Evolutionary conservation across 2,797 vertebrate genomes (phyloP).

Genomic region (Champsocephalus gunnari): DNA sequence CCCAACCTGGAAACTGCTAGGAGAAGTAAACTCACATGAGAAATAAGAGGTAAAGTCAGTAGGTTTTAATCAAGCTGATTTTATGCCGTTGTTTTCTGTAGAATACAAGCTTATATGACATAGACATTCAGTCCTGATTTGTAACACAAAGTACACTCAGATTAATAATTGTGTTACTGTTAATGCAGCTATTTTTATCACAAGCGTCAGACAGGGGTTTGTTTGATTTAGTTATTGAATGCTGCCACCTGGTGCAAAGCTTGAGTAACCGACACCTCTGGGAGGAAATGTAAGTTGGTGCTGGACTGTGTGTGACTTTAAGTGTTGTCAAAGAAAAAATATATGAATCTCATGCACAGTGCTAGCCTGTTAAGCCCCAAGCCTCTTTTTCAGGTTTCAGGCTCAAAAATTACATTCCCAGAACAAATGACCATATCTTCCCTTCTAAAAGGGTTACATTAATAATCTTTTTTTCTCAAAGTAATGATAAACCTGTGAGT

Average conservation of each 20-base stretch:
- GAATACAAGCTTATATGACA: not conserved
- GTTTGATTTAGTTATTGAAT: constrained; percentile 30
- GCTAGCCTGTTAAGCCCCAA: too few species aligned
- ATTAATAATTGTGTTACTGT: not conserved
- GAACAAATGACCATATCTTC: too few species aligned
- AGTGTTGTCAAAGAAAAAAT: not conserved
- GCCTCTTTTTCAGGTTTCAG: too few species aligned
- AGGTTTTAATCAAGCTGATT: not conserved
- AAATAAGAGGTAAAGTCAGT: not conserved
- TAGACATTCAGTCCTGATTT: not conserved
- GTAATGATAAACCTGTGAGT: too few species aligned
- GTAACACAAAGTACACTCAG: not conserved
- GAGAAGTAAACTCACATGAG: constrained; percentile 4
- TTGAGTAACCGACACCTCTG: constrained; percentile 14
- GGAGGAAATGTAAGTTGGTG: not conserved
- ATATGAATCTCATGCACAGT: too few species aligned
- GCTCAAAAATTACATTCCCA: too few species aligned
- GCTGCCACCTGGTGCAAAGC: constrained; percentile 64
- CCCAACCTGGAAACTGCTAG: constrained; percentile 36
- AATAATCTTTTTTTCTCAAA: too few species aligned
- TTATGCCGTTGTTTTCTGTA: not conserved
- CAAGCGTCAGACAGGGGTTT: not conserved
- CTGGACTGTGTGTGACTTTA: not conserved
- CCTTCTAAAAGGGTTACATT: too few species aligned
- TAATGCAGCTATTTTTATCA: not conserved